A percentile compares a stretch with the other conserved stretches of the same genome.
Conservation (phyloP, 2,797 vertebrate species). For the Micropoecilia bifurca region DNA sequence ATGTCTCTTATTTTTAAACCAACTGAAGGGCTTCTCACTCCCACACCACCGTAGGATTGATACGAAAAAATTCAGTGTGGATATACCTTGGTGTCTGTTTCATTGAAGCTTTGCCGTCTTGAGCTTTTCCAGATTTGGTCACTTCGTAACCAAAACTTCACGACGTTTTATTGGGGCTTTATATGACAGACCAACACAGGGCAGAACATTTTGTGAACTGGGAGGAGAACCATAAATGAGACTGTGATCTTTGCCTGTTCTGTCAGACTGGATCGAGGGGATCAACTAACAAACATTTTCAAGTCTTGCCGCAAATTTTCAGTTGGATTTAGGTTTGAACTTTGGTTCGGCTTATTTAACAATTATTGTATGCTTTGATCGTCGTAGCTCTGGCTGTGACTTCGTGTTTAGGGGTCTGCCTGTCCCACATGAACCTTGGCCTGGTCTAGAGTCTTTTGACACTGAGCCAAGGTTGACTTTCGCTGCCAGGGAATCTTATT, state of each 20-base stretch:
- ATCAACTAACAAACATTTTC: not conserved
- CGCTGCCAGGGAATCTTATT: not conserved
- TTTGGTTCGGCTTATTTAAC: not conserved
- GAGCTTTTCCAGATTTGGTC: not conserved
- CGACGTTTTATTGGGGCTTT: not conserved
- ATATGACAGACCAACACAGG: not conserved
- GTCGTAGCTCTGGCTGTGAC: not conserved
- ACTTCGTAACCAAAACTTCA: not conserved
- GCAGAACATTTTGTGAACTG: not conserved
- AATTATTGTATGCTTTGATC: not conserved
- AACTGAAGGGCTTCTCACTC: not conserved
- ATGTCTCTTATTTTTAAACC: not conserved
- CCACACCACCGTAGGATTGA: not conserved
- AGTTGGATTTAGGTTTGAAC: not conserved
- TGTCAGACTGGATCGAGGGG: not conserved
- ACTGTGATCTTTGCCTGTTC: not conserved
- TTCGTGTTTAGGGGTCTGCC: not conserved
- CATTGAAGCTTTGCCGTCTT: not conserved
- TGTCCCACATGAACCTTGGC: not conserved
- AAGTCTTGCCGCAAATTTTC: not conserved
- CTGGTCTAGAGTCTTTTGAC: not conserved
- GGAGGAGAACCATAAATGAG: not conserved
- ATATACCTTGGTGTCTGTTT: not conserved
- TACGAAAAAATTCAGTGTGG: not conserved
- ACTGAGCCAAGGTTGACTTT: not conserved